These are phyloP conservation scores for Eupelmus urozonus DNA, from an alignment of 2,888 invertebrate species.

Conservation along the genomic window DNA sequence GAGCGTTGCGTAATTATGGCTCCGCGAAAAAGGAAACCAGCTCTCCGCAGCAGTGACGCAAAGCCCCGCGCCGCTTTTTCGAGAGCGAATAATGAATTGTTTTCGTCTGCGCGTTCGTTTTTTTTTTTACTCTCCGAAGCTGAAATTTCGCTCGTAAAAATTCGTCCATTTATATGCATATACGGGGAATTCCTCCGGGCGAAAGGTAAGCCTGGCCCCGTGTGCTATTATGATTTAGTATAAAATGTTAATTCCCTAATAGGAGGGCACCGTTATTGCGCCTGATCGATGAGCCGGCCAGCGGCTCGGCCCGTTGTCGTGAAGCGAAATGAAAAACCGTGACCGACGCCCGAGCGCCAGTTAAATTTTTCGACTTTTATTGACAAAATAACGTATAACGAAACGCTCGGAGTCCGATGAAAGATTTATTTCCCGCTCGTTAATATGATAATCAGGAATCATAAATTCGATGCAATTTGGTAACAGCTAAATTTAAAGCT, in stretches of 20 bases:
- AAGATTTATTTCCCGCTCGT: neutral
- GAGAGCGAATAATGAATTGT: neutral
- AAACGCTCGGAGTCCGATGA: too few relatives aligned
- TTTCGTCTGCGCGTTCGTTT: neutral
- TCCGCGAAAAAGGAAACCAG: too few relatives aligned
- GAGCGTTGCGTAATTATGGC: too few relatives aligned
- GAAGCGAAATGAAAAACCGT: too few relatives aligned
- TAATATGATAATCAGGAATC: neutral
- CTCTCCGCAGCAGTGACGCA: too few relatives aligned
- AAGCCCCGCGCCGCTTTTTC: too few relatives aligned
- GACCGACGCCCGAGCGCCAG: too few relatives aligned
- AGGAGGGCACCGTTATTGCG: conserved; percentile 11
- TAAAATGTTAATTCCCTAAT: conserved; percentile 18
- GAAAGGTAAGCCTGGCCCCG: neutral
- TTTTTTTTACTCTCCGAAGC: neutral
- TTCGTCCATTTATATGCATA: neutral
- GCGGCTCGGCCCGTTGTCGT: too few relatives aligned
- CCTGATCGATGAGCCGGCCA: conserved; percentile 22
- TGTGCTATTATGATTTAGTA: neutral
- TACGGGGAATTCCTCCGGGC: neutral
- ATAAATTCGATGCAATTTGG: neutral
- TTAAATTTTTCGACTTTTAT: too few relatives aligned
- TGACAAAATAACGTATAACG: too few relatives aligned
- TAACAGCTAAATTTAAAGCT: neutral
- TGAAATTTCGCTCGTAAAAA: conserved; percentile 4